Conservation (phyloP, 1,140 invertebrate species). For the Tetranychus urticae region DNA sequence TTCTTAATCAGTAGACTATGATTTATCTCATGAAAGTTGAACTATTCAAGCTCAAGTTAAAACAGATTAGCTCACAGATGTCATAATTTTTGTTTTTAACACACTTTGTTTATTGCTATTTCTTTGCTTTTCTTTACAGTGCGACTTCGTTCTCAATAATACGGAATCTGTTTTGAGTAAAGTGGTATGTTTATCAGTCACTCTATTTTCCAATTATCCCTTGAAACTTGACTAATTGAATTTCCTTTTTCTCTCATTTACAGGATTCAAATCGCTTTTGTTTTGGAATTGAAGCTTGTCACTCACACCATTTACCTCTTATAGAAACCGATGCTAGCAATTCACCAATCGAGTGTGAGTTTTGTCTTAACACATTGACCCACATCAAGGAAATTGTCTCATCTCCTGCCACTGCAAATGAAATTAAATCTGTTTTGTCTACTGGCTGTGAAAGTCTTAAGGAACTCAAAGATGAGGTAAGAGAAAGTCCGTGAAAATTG, state of each 20-base stretch:
- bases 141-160: not conserved
- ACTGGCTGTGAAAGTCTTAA: not conserved
- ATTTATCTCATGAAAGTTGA: not conserved
- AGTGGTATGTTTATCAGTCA: not conserved
- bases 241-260: not conserved
- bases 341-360: not conserved
- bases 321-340: not conserved
- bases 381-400: not conserved
- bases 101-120: not conserved
- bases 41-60: not conserved
- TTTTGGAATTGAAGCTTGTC: not conserved
- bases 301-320: not conserved
- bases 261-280: not conserved
- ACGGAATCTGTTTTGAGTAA: not conserved
- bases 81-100: not conserved
- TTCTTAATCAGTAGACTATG: not conserved
- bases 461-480: not conserved
- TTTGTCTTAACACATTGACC: not conserved
- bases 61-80: not conserved
- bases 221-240: not conserved
- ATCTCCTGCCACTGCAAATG: not conserved
- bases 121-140: not conserved
- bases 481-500: not conserved
- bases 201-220: not conserved
- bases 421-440: not conserved